These are phyloP conservation scores for Sicus ferrugineus DNA, from an alignment of 2,888 invertebrate species.

Conservation along the genomic window DNA sequence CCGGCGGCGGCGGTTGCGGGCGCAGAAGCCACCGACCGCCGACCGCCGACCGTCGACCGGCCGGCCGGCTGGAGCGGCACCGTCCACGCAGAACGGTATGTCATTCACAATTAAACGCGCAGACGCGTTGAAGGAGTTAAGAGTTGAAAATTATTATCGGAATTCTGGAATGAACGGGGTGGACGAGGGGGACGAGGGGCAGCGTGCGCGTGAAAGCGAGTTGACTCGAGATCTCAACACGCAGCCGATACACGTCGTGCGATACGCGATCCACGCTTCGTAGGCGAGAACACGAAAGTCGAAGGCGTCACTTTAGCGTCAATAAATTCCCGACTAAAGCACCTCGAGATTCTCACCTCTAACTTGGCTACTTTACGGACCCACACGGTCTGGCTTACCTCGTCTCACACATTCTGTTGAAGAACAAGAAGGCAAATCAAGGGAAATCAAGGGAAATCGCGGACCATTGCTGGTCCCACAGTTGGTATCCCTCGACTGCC, in stretches of 20 bases:
- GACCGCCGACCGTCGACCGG: not conserved
- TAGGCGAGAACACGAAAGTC: not conserved
- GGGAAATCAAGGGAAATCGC: too few relatives aligned
- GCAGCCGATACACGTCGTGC: too few relatives aligned
- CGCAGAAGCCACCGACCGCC: conserved; percentile 19
- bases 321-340: conserved; percentile 39
- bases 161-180: not conserved
- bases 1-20: too few relatives aligned
- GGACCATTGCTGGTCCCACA: conserved; percentile 14
- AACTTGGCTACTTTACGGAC: not conserved
- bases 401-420: not conserved
- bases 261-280: too few relatives aligned
- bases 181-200: not conserved
- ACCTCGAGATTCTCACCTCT: conserved; percentile 51
- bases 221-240: too few relatives aligned
- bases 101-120: conserved; percentile 34
- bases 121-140: conserved; percentile 22
- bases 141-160: conserved; percentile 24
- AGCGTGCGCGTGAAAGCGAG: too few relatives aligned
- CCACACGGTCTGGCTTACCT: not conserved
- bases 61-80: not conserved
- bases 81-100: conserved; percentile 19
- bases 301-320: conserved; percentile 29
- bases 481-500: conserved; percentile 36
- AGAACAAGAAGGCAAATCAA: too few relatives aligned